Evolutionary conservation across 2,888 invertebrate species (phyloP).

Genomic region (Dromius quadrimaculatus): DNA sequence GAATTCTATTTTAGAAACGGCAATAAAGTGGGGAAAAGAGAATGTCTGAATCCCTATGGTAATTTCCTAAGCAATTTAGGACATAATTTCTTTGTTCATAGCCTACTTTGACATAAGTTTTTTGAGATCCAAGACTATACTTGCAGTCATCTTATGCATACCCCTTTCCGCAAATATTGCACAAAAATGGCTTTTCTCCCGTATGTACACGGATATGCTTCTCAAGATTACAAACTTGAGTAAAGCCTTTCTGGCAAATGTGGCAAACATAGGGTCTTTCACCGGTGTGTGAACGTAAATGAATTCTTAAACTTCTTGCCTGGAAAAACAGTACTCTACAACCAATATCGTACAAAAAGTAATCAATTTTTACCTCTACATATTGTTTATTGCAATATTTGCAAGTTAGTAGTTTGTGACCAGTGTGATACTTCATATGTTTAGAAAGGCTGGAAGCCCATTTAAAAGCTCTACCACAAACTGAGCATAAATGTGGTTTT

Average conservation of each 20-base stretch:
- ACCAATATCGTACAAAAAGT: neutral
- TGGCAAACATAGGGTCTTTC: constrained; percentile 66
- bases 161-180: constrained; percentile 66
- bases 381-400: constrained; percentile 67
- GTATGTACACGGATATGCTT: constrained; percentile 67
- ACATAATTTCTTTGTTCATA: too few relatives aligned
- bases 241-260: constrained; percentile 65
- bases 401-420: constrained; percentile 67
- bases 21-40: too few relatives aligned
- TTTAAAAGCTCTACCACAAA: constrained; percentile 68
- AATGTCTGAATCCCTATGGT: too few relatives aligned
- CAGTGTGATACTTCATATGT: constrained; percentile 69
- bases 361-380: constrained; percentile 62
- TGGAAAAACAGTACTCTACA: too few relatives aligned
- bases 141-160: too few relatives aligned
- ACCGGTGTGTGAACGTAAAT: constrained; percentile 66
- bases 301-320: constrained; percentile 66
- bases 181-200: constrained; percentile 65
- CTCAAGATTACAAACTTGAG: constrained; percentile 66
- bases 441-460: constrained; percentile 69
- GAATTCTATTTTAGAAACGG: too few relatives aligned
- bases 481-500: constrained; percentile 66
- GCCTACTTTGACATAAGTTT: too few relatives aligned
- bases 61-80: too few relatives aligned
- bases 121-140: too few relatives aligned